These are phyloP conservation scores for Rhynchotus rufescens DNA, from an alignment of 2,797 vertebrate species.

Conservation along the genomic window DNA sequence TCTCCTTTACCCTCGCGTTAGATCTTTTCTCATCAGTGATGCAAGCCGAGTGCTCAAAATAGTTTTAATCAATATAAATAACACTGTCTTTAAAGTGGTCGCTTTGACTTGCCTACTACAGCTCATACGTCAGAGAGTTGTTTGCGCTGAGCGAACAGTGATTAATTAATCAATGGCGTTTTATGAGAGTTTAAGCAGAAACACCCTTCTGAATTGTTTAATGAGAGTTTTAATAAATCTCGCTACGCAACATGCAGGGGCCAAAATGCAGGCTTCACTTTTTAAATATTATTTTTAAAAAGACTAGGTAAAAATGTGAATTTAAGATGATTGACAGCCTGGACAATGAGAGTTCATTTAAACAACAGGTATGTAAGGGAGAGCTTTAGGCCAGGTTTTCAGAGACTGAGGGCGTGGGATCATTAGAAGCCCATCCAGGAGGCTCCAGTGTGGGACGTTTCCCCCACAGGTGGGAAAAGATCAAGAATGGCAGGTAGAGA, in stretches of 20 bases:
- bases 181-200: conserved; percentile 12
- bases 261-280: neutral
- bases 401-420: conserved; percentile 32
- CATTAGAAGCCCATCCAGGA: conserved; percentile 26
- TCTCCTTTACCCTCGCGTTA: neutral
- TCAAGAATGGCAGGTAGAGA: conserved; percentile 63
- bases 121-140: neutral
- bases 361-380: neutral
- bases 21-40: neutral
- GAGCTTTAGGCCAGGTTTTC: conserved; percentile 30
- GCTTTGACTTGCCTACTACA: neutral
- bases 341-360: conserved; percentile 26
- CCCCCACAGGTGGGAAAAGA: conserved; percentile 36
- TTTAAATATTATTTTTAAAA: conserved; percentile 26
- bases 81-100: neutral
- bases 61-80: neutral
- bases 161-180: conserved; percentile 13
- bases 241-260: conserved; percentile 7
- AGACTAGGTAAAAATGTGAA: neutral
- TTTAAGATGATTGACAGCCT: conserved; percentile 12
- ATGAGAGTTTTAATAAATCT: conserved; percentile 19
- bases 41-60: neutral
- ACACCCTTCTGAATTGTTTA: neutral
- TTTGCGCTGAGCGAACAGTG: neutral
- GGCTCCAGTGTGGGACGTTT: neutral